Evolutionary conservation across 2,888 invertebrate species (phyloP), one percentile per base, ranked within the genome.

Genomic region (Syritta pipiens): DNA sequence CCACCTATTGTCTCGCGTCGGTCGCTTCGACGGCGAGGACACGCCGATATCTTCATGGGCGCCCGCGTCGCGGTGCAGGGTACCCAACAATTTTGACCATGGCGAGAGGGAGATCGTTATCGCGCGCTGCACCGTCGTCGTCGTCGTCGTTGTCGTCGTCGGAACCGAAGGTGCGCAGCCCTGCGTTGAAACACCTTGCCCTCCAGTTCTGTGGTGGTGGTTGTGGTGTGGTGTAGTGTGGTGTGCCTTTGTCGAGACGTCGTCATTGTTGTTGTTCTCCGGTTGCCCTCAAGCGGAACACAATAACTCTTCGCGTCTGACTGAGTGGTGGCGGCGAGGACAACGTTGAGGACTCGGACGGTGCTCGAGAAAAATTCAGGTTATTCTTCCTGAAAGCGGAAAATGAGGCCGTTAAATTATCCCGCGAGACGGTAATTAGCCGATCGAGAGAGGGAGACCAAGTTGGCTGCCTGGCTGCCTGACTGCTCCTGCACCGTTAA

Each of bases 281-380:
- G 26, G 49, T 79, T 49, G 79, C 79, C n/a, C 79, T 79, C 74
- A 79, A 79, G 79, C 79, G 74, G 79, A 79, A 79, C 79, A 79
- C 79, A 79, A 79, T 79, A 79, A 79, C 79, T 79, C 79, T 79
- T 79, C 48, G 74, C 55, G 30, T 24, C 48, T 44, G 60, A 60
- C 49, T 49, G 35, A 42, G 20, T 48, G 55, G 35, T 20, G 30
- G 46, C 37, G 51, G 40, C 37, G 24, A 26, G 19, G 28, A 6
- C 17, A 5, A n/a, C 10, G 37, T n/a, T n/a, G n/a, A n/a, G n/a
- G n/a, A n/a, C n/a, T n/a, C 46, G 7, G 26, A 68, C 30, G 48
- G 35, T 40, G 48, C 46, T 6, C 22, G 44, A 26, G 42, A 74
- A 46, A 79, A 49, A 74, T 79, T 79, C 79, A 49, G 62, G 79